These are phyloP conservation scores for Hymenochirus boettgeri DNA, from an alignment of 2,113 vertebrate species.

Conservation along the genomic window DNA sequence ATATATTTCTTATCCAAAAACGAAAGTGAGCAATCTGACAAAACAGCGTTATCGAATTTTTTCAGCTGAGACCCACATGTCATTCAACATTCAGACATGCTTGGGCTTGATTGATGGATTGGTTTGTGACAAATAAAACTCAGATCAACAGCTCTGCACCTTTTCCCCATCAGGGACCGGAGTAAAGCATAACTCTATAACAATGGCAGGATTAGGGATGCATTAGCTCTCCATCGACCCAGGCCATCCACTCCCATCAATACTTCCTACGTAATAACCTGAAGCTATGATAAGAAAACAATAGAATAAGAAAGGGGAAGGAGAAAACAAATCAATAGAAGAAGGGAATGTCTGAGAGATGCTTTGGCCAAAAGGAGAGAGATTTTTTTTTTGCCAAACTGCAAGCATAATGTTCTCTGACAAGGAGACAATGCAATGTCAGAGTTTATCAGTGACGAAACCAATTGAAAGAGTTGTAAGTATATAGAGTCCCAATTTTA, in stretches of 20 bases:
- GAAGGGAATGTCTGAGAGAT: slow-evolving; percentile 71
- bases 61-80: slow-evolving; percentile 94
- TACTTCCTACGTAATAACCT: slow-evolving; percentile 98
- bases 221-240: slow-evolving; percentile 96
- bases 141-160: slow-evolving; percentile 95
- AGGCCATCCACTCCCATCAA: slow-evolving; percentile 90
- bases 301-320: slow-evolving; percentile 79
- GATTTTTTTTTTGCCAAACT: slow-evolving; percentile 61
- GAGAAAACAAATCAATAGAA: slow-evolving; percentile 91
- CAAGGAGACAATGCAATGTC: slow-evolving; percentile 65
- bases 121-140: slow-evolving; percentile 91
- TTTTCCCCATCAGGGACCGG: slow-evolving; percentile 80
- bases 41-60: slow-evolving; percentile 98
- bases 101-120: slow-evolving; percentile 95
- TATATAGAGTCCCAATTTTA: slow-evolving; percentile 52
- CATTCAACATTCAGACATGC: slow-evolving; percentile 83
- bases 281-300: slow-evolving; percentile 99
- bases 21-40: slow-evolving; percentile 79
- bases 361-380: slow-evolving; percentile 68
- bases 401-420: slow-evolving; percentile 70
- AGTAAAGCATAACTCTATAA: slow-evolving; percentile 87
- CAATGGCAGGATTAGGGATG: slow-evolving; percentile 99
- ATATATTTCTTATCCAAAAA: slow-evolving; percentile 93
- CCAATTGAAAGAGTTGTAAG: slow-evolving; percentile 54
- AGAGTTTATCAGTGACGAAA: slow-evolving; percentile 60